Conservation (phyloP, 2,888 invertebrate species). For the Zygothrica quintamaculata region DNA sequence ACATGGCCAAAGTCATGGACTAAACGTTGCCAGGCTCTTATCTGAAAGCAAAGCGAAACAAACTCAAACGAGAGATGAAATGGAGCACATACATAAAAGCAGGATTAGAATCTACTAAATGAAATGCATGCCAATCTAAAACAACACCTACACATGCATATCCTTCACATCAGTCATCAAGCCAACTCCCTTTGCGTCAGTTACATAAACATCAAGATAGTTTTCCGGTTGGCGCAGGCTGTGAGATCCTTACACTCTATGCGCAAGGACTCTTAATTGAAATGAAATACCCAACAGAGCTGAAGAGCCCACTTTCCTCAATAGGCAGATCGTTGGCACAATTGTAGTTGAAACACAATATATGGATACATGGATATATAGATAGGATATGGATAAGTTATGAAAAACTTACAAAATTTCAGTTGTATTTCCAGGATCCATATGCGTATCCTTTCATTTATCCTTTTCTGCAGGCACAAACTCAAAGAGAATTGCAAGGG, state of each 20-base stretch:
- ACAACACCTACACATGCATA: constrained; percentile 6
- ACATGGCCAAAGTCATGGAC: constrained; percentile 75
- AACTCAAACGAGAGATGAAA: constrained; percentile 55
- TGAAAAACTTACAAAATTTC: too few relatives aligned
- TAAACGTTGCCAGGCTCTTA: constrained; percentile 69
- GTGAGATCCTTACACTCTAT: constrained; percentile 78
- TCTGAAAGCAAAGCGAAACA: constrained; percentile 52
- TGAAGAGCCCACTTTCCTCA: constrained; percentile 63
- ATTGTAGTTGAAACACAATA: constrained; percentile 82
- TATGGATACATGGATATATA: too few relatives aligned
- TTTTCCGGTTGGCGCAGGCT: constrained; percentile 73
- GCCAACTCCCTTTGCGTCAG: constrained; percentile 78
- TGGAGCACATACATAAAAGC: constrained; percentile 62
- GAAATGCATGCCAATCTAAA: constrained; percentile 45
- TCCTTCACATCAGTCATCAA: constrained; percentile 60
- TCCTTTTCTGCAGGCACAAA: too few relatives aligned
- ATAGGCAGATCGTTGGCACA: constrained; percentile 81
- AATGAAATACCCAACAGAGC: not conserved
- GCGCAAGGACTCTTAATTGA: constrained; percentile 3
- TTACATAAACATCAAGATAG: constrained; percentile 76
- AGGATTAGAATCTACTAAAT: constrained; percentile 69
- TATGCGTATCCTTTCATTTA: too few relatives aligned
- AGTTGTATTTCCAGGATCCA: too few relatives aligned
- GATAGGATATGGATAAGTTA: too few relatives aligned
- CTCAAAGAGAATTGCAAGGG: constrained; percentile 81